A percentile compares a stretch with the other conserved stretches of the same genome.
Conservation (phyloP, 1,140 invertebrate genomes). For the Rhagoletis zephyria region DNA sequence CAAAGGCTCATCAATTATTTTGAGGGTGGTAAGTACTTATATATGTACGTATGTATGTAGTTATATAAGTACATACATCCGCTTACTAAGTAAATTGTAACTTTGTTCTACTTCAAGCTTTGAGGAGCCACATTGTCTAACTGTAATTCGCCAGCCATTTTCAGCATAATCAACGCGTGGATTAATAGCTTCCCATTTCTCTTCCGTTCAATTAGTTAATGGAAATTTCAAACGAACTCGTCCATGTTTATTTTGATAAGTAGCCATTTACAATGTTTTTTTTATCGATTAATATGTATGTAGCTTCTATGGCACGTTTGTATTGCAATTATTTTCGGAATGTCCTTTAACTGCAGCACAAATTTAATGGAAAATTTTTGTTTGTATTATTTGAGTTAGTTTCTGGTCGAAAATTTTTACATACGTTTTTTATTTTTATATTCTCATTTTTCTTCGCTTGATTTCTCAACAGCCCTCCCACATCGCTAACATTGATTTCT, state of each 20-base stretch:
- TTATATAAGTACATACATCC: too few relatives aligned
- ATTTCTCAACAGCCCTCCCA: too few relatives aligned
- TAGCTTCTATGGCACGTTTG: background rate
- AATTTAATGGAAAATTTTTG: background rate
- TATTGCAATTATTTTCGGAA: background rate
- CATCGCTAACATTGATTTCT: too few relatives aligned
- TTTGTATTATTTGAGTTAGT: background rate
- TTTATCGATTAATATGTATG: too few relatives aligned
- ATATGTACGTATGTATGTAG: background rate
- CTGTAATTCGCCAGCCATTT: background rate
- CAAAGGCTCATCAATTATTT: background rate
- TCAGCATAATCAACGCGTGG: background rate
- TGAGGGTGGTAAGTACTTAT: background rate
- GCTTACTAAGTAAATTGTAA: too few relatives aligned
- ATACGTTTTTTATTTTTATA: too few relatives aligned
- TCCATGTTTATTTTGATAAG: too few relatives aligned
- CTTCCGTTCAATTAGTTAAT: constrained; percentile 19
- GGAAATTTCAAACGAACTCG: background rate
- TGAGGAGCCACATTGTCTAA: background rate
- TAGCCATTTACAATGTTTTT: background rate
- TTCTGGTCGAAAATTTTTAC: too few relatives aligned
- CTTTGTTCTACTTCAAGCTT: background rate
- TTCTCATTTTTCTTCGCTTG: too few relatives aligned
- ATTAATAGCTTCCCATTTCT: background rate
- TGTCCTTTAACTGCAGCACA: background rate